Base-by-base conservation (phyloP, 2,797 vertebrate species). In the Tapirus indicus region DNA sequence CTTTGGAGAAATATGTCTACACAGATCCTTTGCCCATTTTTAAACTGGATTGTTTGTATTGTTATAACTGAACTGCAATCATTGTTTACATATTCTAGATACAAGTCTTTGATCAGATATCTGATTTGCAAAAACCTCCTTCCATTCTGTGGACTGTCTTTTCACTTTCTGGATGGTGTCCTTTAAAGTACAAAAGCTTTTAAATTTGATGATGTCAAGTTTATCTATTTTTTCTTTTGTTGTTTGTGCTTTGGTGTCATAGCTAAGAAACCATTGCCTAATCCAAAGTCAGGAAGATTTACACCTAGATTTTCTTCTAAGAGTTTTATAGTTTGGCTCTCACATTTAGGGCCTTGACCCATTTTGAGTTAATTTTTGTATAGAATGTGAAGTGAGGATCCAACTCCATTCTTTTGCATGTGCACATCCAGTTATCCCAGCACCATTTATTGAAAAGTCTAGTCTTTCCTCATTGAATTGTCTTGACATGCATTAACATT, bases 331-430 rank as follows among this genome's bases (percentile, higher is more conserved):
- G 21, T 35, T 90, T 52, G 66, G 41, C 44, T 87, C 44, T 90
- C 56, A n/a, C 44, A 64, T 82, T 44, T 82, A 35, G 44, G 27
- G 52, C 72, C 20, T 78, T 58, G 29, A 38, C 74, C 47, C 11
- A 44, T 74, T 94, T 90, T 20, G 35, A 90, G 56, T 75, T 60
- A 35, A 44, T 58, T 86, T 93, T 91, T 91, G 11, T 54, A 71
- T 10, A 44, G 38, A 16, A 52, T 6, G 32, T 68, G 58, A 92
- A 18, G 9, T 25, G 72, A 66, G 56, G 56, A 52, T 47, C 41
- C 78, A 72, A 49, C 14, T 90, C 91, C 0, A 44, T 80, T 75
- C 38, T 58, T 95, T 75, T 71, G 27, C 35, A 21, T 49, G 44
- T 82, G 72, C 41, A 35, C 69, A 64, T 54, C 32, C 35, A 47